Percentiles rank a stretch among this genome's conserved stretches.
Conservation (phyloP, 2,113 vertebrate species). For the Fulmarus glacialis region DNA sequence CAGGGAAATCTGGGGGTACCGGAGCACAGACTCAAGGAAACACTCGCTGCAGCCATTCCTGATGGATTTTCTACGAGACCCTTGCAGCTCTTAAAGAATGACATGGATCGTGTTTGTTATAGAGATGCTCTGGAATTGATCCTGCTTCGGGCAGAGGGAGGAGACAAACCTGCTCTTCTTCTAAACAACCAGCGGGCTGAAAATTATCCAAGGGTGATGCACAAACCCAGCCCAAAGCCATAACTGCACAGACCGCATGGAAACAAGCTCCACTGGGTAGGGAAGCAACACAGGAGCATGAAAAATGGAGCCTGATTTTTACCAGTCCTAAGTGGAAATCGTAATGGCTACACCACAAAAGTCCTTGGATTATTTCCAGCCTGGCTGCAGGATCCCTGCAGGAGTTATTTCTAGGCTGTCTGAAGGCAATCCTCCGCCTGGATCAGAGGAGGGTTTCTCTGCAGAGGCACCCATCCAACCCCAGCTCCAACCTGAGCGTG, state of each 20-base stretch:
- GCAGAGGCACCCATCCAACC: not conserved
- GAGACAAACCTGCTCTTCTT: not conserved
- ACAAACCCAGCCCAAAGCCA: not conserved
- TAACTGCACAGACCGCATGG: not conserved
- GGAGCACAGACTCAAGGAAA: not conserved
- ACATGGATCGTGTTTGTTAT: accelerated
- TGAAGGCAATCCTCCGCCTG: not conserved
- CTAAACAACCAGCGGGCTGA: not conserved
- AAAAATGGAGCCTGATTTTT: not conserved
- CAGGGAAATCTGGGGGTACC: not conserved
- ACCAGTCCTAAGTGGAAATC: not conserved
- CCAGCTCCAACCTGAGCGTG: not conserved
- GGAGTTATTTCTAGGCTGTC: not conserved
- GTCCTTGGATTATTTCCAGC: not conserved
- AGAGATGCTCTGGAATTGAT: not conserved
- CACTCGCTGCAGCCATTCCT: accelerated
- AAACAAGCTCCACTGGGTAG: not conserved
- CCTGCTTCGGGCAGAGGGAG: not conserved
- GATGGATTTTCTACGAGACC: not conserved
- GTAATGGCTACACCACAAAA: not conserved
- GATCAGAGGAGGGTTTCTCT: not conserved
- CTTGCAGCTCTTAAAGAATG: not conserved
- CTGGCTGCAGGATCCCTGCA: not conserved
- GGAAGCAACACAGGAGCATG: not conserved
- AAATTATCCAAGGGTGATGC: not conserved